phyloP scores from a whole-genome alignment of 1,140 invertebrate species.

The Pantala flavescens region DNA sequence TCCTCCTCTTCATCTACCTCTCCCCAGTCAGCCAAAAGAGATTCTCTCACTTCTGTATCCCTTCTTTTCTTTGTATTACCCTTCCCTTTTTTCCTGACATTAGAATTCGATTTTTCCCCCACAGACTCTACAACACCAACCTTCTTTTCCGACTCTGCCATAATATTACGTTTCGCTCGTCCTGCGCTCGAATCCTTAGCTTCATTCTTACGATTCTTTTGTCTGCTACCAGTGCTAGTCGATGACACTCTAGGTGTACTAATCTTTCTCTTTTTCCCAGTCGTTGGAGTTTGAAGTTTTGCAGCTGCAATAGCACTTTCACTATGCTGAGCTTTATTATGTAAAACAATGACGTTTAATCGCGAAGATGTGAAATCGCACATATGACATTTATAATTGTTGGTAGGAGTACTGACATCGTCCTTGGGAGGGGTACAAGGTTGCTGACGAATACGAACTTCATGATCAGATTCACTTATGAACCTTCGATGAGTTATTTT shows the following conservation, averaged over 20 bases:
- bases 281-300: conserved; percentile 24
- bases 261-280: conserved; percentile 28
- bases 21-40: conserved; percentile 38
- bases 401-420: conserved; percentile 29
- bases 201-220: background rate
- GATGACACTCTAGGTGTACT: background rate
- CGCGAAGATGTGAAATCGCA: conserved; percentile 52
- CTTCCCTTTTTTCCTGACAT: conserved; percentile 13
- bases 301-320: conserved; percentile 29
- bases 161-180: conserved; percentile 4
- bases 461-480: conserved; percentile 45
- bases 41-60: conserved; percentile 33
- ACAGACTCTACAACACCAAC: conserved; percentile 10
- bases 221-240: background rate
- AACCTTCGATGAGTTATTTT: conserved; percentile 42
- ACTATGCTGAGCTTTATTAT: conserved; percentile 50
- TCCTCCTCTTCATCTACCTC: conserved; percentile 31
- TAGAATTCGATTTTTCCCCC: conserved; percentile 17
- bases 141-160: conserved; percentile 9
- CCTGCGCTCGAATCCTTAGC: conserved; percentile 12
- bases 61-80: conserved; percentile 19
- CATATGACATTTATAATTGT: conserved; percentile 48
- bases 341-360: conserved; percentile 56
- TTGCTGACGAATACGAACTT: conserved; percentile 47
- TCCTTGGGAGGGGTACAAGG: conserved; percentile 27